Percentiles rank a stretch among this genome's conserved stretches.
Evolutionary conservation across 2,113 vertebrate species (phyloP).

Genomic region (Dicrurus megarhynchus): DNA sequence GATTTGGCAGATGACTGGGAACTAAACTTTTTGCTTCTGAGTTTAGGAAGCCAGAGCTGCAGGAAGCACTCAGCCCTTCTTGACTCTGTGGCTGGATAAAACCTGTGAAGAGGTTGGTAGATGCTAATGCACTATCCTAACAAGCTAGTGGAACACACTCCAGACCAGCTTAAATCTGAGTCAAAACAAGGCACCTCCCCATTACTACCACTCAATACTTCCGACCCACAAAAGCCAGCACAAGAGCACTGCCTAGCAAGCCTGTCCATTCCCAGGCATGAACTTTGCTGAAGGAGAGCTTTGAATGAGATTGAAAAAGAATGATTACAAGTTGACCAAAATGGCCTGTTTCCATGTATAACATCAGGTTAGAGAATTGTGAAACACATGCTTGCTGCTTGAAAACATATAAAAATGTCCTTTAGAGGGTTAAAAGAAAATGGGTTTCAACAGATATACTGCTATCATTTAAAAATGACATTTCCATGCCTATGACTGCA

Average conservation of each 20-base stretch:
- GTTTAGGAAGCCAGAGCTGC: neutral
- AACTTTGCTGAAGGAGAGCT: neutral
- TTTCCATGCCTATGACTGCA: neutral
- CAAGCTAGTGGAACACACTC: neutral
- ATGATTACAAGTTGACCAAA: neutral
- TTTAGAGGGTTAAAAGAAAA: neutral
- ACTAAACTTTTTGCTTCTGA: rapidly evolving
- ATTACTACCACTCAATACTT: neutral
- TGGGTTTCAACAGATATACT: neutral
- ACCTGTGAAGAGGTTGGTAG: neutral
- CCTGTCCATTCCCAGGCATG: neutral
- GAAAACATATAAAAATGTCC: neutral
- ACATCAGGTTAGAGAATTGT: neutral
- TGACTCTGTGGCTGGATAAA: neutral
- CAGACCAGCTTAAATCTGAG: neutral
- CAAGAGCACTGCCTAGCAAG: neutral
- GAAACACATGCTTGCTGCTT: neutral
- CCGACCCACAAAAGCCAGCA: neutral
- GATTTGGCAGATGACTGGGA: neutral
- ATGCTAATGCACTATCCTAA: neutral
- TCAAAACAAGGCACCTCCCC: neutral
- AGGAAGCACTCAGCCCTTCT: neutral
- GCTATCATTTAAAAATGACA: neutral
- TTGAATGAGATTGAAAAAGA: neutral
- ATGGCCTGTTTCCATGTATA: neutral